A percentile compares a stretch with the other conserved stretches of the same genome.
phyloP scores from a whole-genome alignment of 2,113 vertebrate species.

The Pterocles burchelli region DNA sequence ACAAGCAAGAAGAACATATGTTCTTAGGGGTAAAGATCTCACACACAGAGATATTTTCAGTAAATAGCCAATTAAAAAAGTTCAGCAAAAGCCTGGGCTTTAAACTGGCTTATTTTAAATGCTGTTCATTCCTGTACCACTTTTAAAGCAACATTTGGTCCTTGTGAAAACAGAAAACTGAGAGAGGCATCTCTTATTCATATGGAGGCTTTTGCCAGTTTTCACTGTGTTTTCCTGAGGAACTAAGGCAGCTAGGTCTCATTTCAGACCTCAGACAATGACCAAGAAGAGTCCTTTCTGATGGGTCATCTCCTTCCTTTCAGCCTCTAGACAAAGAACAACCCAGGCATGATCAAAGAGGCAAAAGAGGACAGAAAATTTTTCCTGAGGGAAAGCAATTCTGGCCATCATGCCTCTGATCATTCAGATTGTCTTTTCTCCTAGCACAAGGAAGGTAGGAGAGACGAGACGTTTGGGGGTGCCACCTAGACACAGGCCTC shows the following conservation, averaged over 20 bases:
- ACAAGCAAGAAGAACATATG: constrained; percentile 53
- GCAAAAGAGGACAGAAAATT: not conserved
- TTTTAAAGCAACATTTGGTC: constrained; percentile 35
- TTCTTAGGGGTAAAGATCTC: constrained; percentile 49
- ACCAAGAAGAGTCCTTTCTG: not conserved
- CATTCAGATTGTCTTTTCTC: not conserved
- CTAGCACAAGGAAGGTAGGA: not conserved
- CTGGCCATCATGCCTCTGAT: not conserved
- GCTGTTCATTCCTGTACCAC: not conserved
- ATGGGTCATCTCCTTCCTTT: not conserved
- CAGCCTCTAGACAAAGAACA: not conserved
- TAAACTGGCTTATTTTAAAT: constrained; percentile 19
- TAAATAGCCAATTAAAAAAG: constrained; percentile 45
- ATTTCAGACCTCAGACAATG: not conserved
- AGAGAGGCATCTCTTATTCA: not conserved
- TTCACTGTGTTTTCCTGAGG: not conserved
- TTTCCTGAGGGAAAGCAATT: not conserved
- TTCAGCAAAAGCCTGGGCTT: constrained; percentile 12
- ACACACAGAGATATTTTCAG: constrained; percentile 36
- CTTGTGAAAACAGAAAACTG: not conserved
- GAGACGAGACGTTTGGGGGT: not conserved
- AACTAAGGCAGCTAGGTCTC: not conserved
- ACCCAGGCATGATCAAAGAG: not conserved
- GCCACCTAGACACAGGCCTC: not conserved
- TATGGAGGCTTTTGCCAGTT: not conserved